Evolutionary conservation across 2,113 vertebrate genomes (phyloP).

Genomic region (Syngnathus scovelli): DNA sequence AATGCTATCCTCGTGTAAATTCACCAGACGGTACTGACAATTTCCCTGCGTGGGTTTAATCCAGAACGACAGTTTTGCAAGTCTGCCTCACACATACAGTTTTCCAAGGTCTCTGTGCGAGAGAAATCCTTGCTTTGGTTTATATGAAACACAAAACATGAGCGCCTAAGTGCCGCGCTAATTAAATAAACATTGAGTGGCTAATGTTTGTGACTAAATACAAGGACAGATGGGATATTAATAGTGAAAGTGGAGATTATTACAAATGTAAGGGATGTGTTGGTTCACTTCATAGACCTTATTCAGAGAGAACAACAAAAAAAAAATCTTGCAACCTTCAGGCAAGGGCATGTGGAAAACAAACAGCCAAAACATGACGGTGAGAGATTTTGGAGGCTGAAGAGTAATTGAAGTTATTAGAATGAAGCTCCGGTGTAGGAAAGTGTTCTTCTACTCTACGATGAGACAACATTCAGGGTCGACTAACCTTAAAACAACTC

Average conservation of each 20-base stretch:
- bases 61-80: neutral
- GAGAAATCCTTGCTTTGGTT: neutral
- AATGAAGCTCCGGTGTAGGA: neutral
- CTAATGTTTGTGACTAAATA: constrained; percentile 2
- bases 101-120: neutral
- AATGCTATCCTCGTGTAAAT: neutral
- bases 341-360: neutral
- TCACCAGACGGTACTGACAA: too few species aligned
- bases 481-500: neutral
- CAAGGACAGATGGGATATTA: neutral
- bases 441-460: neutral
- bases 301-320: neutral
- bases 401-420: neutral
- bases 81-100: neutral
- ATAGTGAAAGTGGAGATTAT: neutral
- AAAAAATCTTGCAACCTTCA: neutral
- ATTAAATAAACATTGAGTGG: constrained; percentile 1
- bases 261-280: neutral
- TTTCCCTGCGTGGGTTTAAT: neutral
- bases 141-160: neutral
- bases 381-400: neutral
- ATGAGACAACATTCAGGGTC: neutral
- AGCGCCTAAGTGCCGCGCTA: neutral
- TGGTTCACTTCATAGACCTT: neutral
- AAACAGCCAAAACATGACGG: neutral